Conservation (phyloP, 2,888 invertebrate genomes). For the Nemotelus nigrinus region DNA sequence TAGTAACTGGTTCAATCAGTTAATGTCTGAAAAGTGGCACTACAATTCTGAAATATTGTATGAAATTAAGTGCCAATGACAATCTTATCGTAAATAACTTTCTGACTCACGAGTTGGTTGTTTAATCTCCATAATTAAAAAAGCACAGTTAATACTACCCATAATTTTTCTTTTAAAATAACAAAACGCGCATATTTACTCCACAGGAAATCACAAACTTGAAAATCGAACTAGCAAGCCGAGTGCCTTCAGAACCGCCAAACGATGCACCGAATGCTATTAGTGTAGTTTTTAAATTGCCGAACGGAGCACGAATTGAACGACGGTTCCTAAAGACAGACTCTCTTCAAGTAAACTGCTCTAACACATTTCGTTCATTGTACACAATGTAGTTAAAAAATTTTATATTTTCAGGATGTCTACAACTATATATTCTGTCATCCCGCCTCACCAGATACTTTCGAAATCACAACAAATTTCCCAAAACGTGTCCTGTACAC, state of each 20-base stretch:
- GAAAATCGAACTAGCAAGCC: conserved; percentile 73
- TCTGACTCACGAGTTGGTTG: too few species aligned
- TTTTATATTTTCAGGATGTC: conserved; percentile 75
- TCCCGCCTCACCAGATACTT: conserved; percentile 89
- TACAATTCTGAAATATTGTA: background rate
- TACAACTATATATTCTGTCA: conserved; percentile 97
- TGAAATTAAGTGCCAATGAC: background rate
- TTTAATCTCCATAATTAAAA: too few species aligned
- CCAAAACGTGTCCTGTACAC: conserved; percentile 83
- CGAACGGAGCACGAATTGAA: conserved; percentile 87
- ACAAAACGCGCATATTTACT: conserved; percentile 17
- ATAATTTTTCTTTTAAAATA: background rate
- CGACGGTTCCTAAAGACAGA: conserved; percentile 83
- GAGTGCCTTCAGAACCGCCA: conserved; percentile 81
- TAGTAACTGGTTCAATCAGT: too few species aligned
- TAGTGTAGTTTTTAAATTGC: conserved; percentile 89
- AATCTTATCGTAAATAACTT: too few species aligned
- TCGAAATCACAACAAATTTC: conserved; percentile 96
- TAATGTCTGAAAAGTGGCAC: background rate
- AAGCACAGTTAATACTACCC: too few species aligned
- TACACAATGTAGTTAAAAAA: conserved; percentile 45
- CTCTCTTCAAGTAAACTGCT: conserved; percentile 77
- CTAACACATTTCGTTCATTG: background rate
- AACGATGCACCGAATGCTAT: conserved; percentile 76
- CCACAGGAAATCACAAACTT: conserved; percentile 71